Percentiles rank a stretch among this genome's conserved stretches.
These are phyloP conservation scores for Nothura maculosa DNA, from an alignment of 2,797 vertebrate genomes.

Conservation along the genomic window DNA sequence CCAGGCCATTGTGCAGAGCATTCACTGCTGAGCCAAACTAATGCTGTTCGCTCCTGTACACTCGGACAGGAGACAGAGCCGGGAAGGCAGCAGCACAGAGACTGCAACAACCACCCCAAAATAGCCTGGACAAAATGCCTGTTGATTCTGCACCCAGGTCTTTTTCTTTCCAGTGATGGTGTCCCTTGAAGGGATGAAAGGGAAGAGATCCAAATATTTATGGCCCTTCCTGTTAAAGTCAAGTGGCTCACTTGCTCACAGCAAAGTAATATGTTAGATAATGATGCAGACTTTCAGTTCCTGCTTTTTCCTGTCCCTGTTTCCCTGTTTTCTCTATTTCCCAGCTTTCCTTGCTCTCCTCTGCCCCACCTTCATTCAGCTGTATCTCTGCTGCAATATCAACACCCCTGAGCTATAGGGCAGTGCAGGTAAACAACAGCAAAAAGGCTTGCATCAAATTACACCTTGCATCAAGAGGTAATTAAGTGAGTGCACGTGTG, in stretches of 20 bases:
- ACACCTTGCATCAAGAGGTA: background rate
- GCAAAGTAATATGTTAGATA: background rate
- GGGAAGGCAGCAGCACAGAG: conserved; percentile 5
- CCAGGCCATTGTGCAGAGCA: conserved; percentile 36
- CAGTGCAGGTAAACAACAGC: background rate
- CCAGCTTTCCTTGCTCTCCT: background rate
- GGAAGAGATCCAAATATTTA: background rate
- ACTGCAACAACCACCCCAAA: conserved; percentile 5
- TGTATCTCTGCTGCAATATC: background rate
- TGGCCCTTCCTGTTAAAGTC: background rate
- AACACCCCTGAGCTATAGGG: background rate
- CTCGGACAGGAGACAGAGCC: background rate
- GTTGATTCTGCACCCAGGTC: background rate
- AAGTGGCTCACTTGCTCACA: background rate
- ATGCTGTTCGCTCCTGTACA: conserved; percentile 49
- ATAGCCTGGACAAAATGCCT: background rate
- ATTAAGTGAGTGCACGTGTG: background rate
- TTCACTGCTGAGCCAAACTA: conserved; percentile 33
- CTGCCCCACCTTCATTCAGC: background rate
- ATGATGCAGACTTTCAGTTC: background rate
- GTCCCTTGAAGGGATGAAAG: background rate
- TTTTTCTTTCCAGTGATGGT: background rate
- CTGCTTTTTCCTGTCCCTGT: background rate
- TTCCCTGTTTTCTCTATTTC: background rate
- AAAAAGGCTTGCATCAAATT: background rate